Base-by-base conservation (phyloP, 92 coral and sea anemone species). In the Virgularia gustaviana region DNA sequence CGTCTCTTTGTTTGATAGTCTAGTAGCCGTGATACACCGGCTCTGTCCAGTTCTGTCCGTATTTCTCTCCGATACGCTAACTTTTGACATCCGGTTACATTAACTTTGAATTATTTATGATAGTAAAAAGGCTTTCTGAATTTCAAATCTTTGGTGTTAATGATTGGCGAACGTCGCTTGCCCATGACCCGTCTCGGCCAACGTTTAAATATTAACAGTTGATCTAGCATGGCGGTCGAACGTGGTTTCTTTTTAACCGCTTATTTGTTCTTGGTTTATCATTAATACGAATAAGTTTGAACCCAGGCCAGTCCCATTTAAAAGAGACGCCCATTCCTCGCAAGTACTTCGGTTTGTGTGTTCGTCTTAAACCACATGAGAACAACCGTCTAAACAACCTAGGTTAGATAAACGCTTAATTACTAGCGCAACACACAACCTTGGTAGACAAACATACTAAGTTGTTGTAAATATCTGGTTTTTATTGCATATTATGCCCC, bases 91-190 rank as follows among this genome's bases (percentile, higher is more conserved):
- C 74, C 74, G 74, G 74, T 67, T 43, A 49, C 58, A 67, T 67
- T 67, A 67, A 45, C 74, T 45, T 67, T 67, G 74, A 67, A 67
- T 67, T 67, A 67, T 67, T 67, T 67, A 67, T 67, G 74, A 67
- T 67, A 67, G 74, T 6, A 30, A 27, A 32, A 58, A 22, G 28
- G 29, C 74, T 67, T 67, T 67, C 74, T 67, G 74, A 67, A 67
- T 67, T 67, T 67, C 28, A 67, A 67, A 45, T 67, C 52, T 45
- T 67, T 36, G 52, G 59, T 49, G 74, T 67, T 67, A 67, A 67
- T 67, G 27, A 67, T 67, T 67, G 74, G 36, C 53, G 74, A 67
- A 45, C 39, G 53, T 15, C 58, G 27, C 31, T 45, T 28, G 41
- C 20, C 29, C 51, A 45, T 57, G 34, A 27, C 74, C 53, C 44